Evolutionary conservation across 2,888 invertebrate genomes (phyloP).

Genomic region (Protophormia terraenovae): DNA sequence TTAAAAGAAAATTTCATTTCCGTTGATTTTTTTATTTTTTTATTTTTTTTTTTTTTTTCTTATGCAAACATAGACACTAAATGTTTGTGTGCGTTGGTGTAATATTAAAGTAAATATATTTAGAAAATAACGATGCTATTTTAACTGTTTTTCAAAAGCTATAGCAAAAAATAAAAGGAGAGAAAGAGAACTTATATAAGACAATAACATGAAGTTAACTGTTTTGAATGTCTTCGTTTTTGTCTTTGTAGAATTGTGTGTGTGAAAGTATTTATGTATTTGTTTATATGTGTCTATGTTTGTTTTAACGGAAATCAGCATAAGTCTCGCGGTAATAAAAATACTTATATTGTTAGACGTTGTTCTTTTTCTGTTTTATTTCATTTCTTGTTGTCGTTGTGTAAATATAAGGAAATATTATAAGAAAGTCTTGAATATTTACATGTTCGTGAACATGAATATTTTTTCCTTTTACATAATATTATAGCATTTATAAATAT

Average conservation of each 20-base stretch:
- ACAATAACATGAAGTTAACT: conserved; percentile 48
- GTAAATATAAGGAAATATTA: conserved; percentile 11
- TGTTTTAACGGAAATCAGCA: conserved; percentile 76
- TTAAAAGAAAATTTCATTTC: conserved; percentile 79
- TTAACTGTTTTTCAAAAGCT: conserved; percentile 25
- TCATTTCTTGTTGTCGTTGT: neutral
- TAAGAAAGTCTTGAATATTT: conserved; percentile 25
- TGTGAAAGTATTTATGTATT: neutral
- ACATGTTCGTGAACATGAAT: conserved; percentile 20
- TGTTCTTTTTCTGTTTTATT: conserved; percentile 18
- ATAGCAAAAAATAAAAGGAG: neutral
- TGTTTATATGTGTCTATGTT: conserved; percentile 25
- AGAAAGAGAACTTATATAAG: neutral
- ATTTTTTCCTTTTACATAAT: neutral
- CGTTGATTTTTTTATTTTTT: too few relatives aligned
- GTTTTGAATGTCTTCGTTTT: conserved; percentile 27
- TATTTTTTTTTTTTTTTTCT: too few relatives aligned
- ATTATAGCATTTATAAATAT: conserved; percentile 6
- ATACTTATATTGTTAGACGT: conserved; percentile 62
- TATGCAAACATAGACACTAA: too few relatives aligned
- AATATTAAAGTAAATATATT: conserved; percentile 57
- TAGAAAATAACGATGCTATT: conserved; percentile 56
- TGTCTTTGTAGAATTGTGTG: neutral
- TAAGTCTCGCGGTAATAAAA: conserved; percentile 78
- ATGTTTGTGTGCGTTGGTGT: too few relatives aligned